Percentiles rank a stretch among this genome's conserved stretches.
Evolutionary conservation across 2,113 vertebrate species (phyloP).

Genomic region (Arothron firmamentum): DNA sequence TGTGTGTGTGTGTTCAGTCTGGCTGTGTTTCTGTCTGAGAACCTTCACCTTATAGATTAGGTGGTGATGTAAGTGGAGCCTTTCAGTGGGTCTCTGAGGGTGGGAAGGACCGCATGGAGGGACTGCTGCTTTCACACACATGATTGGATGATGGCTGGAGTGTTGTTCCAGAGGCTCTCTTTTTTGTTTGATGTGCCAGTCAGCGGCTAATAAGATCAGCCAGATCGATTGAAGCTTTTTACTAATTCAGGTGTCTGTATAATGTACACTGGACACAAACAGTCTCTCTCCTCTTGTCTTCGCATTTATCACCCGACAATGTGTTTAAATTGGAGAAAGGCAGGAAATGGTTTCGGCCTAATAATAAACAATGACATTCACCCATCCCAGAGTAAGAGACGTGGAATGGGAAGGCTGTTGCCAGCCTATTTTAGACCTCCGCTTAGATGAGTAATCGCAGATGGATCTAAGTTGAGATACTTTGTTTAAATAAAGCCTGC

Average conservation of each 20-base stretch:
- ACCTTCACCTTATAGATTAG: slow-evolving; percentile 60
- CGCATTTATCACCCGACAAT: slow-evolving; percentile 33
- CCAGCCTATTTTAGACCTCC: slow-evolving; percentile 54
- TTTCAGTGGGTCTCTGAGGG: slow-evolving; percentile 49
- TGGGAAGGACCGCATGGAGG: slow-evolving; percentile 33
- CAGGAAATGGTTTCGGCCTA: slow-evolving; percentile 65
- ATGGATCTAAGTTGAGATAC: slow-evolving; percentile 33
- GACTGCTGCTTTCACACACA: slow-evolving; percentile 46
- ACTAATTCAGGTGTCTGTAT: slow-evolving; percentile 51
- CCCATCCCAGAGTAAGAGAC: slow-evolving; percentile 46
- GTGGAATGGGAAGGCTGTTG: slow-evolving; percentile 46
- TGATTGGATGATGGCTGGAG: slow-evolving; percentile 52
- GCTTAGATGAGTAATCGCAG: slow-evolving; percentile 57
- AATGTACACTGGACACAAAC: slow-evolving; percentile 45
- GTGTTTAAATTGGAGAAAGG: slow-evolving; percentile 56
- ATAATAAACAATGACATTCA: slow-evolving; percentile 71
- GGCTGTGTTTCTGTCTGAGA: slow-evolving; percentile 48
- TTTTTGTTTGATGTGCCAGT: slow-evolving; percentile 61
- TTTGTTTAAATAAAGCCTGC: slow-evolving; percentile 47
- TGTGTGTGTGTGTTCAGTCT: slow-evolving; percentile 25
- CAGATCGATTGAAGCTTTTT: slow-evolving; percentile 64
- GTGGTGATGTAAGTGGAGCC: slow-evolving; percentile 62
- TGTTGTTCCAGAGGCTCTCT: slow-evolving; percentile 39
- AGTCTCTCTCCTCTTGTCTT: slow-evolving; percentile 18
- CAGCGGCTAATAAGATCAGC: slow-evolving; percentile 61